Percentiles rank a stretch among this genome's conserved stretches.
phyloP scores from a whole-genome alignment of 2,888 invertebrate genomes.

The Phymatocera aterrima region DNA sequence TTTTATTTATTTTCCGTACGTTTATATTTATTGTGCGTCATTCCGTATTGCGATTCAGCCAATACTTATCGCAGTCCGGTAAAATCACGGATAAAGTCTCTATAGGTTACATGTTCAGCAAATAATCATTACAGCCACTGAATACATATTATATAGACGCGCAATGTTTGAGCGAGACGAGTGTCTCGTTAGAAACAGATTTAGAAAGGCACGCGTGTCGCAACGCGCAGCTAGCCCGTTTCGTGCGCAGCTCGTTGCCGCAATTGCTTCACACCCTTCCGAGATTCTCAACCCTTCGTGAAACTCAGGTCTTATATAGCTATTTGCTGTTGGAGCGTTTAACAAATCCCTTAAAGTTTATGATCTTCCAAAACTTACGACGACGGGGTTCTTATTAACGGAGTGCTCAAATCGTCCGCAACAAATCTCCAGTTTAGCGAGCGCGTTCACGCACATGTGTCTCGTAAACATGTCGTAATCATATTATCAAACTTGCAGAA shows the following conservation, averaged over 20 bases:
- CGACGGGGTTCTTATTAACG: conserved; percentile 3
- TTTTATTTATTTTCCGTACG: conserved; percentile 31
- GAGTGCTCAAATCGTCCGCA: conserved; percentile 3
- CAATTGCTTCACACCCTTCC: conserved; percentile 8
- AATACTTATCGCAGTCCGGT: conserved; percentile 16
- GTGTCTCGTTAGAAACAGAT: conserved; percentile 15
- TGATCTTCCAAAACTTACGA: conserved; percentile 24
- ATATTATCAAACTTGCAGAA: background rate
- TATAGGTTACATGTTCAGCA: background rate
- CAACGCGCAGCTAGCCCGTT: background rate
- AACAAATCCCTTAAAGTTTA: conserved; percentile 18
- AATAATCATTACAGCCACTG: conserved; percentile 1
- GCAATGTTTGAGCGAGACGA: background rate
- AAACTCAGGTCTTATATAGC: background rate
- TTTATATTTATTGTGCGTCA: conserved; percentile 3
- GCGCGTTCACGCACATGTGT: conserved; percentile 1
- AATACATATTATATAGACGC: background rate
- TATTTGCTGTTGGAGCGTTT: conserved; percentile 9
- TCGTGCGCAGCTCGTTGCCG: conserved; percentile 7
- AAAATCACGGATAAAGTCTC: conserved; percentile 14
- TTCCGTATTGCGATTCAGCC: background rate
- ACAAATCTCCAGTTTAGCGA: conserved; percentile 7
- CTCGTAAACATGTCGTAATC: background rate
- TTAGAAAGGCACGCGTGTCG: conserved; percentile 27
- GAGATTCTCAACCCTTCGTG: conserved; percentile 3